Conservation (phyloP, 1,140 invertebrate genomes). For the Cherax destructor region DNA sequence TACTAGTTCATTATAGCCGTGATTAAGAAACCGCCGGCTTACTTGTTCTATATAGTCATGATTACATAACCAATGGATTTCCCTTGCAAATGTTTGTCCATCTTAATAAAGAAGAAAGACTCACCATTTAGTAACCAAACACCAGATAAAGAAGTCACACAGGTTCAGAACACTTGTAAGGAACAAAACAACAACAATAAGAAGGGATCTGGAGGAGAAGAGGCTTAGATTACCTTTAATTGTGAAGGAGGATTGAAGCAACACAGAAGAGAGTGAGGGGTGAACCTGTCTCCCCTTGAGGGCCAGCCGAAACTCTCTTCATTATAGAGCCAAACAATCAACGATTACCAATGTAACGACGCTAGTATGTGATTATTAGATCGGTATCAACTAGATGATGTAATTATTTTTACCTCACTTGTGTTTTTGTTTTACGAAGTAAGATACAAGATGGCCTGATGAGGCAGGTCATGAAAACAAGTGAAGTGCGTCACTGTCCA, state of each 20-base stretch:
- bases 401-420: background rate
- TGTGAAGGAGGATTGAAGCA: background rate
- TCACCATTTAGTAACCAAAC: background rate
- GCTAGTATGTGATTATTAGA: background rate
- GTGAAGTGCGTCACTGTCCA: background rate
- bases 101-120: background rate
- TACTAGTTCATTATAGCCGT: too few relatives aligned
- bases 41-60: too few relatives aligned
- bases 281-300: conserved; percentile 14
- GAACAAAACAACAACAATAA: background rate
- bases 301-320: background rate
- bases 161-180: background rate
- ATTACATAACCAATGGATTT: too few relatives aligned
- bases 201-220: background rate
- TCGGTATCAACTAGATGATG: background rate
- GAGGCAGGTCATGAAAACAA: background rate
- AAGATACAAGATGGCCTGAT: background rate
- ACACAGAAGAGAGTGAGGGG: conserved; percentile 1
- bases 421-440: background rate
- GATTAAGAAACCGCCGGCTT: too few relatives aligned
- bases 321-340: background rate
- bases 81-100: too few relatives aligned
- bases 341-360: background rate
- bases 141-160: background rate
- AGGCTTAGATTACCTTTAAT: background rate